phyloP scores from a whole-genome alignment of 2,888 invertebrate genomes.

The Phorcus lineatus region DNA sequence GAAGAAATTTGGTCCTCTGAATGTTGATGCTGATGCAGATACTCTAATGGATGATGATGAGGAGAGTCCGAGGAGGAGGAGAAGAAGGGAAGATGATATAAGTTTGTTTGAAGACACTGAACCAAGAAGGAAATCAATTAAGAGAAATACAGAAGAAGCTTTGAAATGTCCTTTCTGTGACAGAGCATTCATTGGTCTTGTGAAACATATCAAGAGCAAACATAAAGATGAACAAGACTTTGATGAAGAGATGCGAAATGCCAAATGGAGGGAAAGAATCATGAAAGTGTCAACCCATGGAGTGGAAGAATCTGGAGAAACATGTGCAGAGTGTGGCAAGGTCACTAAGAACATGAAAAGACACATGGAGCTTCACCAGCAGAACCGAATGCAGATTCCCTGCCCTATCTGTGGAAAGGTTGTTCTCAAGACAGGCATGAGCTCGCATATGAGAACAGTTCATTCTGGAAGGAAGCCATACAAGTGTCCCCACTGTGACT shows the following conservation, averaged over 20 bases:
- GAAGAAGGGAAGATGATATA: constrained; percentile 60
- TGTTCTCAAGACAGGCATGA: constrained; percentile 71
- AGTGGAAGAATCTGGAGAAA: constrained; percentile 64
- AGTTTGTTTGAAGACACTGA: constrained; percentile 68
- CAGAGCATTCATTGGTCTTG: constrained; percentile 69
- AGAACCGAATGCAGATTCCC: constrained; percentile 70
- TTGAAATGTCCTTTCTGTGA: constrained; percentile 72
- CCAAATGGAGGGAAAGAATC: constrained; percentile 70
- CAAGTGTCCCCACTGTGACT: constrained; percentile 72
- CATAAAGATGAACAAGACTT: constrained; percentile 69
- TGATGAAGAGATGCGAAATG: constrained; percentile 71
- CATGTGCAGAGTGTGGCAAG: constrained; percentile 70
- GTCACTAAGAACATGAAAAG: constrained; percentile 70
- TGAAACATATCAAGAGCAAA: constrained; percentile 70
- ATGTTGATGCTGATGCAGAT: constrained; percentile 57
- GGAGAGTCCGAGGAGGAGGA: constrained; percentile 43
- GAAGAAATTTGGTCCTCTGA: constrained; percentile 68
- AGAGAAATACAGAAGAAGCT: constrained; percentile 70
- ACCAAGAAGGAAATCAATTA: constrained; percentile 62
- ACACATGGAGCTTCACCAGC: constrained; percentile 70
- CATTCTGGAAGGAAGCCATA: constrained; percentile 72
- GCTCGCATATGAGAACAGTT: constrained; percentile 71
- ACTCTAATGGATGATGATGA: constrained; percentile 56
- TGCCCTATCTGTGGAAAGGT: constrained; percentile 71
- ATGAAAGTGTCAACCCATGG: constrained; percentile 71